Conservation (phyloP, 1,140 invertebrate genomes). For the Chironomus striatipennis region DNA sequence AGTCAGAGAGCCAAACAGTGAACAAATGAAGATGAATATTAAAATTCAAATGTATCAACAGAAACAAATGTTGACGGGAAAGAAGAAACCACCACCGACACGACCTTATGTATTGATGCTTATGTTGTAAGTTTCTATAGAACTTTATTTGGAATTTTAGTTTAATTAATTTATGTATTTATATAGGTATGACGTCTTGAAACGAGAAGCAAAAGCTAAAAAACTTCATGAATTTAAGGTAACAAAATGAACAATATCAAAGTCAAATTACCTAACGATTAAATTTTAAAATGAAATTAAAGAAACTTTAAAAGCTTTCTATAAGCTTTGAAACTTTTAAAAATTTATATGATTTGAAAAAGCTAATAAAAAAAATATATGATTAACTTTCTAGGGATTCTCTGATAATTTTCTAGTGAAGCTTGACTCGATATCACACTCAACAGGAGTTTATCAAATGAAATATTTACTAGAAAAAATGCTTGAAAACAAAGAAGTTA, state of each 20-base stretch:
- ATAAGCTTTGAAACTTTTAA: not conserved
- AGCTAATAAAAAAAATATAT: no score
- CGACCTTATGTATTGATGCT: constrained; percentile 39
- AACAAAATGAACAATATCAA: not conserved
- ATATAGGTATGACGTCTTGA: constrained; percentile 34
- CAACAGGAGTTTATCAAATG: constrained; percentile 34
- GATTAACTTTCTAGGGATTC: constrained; percentile 30
- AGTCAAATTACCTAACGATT: no score
- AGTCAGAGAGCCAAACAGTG: not conserved
- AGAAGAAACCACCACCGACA: constrained; percentile 38
- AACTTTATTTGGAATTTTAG: no score
- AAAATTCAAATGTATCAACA: constrained; percentile 14
- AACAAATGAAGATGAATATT: not conserved
- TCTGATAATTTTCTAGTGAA: constrained; percentile 34
- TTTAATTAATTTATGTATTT: not conserved
- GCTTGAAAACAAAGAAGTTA: constrained; percentile 35
- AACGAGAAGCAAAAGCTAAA: constrained; percentile 37
- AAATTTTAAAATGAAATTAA: not conserved
- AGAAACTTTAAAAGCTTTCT: no score
- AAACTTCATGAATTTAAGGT: constrained; percentile 38
- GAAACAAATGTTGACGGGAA: constrained; percentile 34
- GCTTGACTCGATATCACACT: constrained; percentile 32
- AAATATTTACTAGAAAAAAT: constrained; percentile 35
- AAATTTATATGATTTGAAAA: not conserved
- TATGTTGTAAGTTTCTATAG: constrained; percentile 32